Conservation (phyloP, 2,888 invertebrate species). For the Alentia gelatinosa region DNA sequence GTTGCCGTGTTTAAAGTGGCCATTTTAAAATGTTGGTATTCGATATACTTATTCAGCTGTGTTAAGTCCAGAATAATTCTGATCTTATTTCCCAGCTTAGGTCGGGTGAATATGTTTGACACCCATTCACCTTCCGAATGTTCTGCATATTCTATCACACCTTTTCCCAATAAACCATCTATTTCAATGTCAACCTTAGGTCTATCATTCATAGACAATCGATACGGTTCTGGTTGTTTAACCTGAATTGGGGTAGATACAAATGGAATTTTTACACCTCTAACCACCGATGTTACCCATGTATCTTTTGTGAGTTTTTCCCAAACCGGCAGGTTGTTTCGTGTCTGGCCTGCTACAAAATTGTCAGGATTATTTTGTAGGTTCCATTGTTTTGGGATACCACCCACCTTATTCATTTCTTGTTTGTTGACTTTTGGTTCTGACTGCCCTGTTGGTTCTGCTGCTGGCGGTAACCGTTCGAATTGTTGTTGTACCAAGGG, state of each 20-base stretch:
- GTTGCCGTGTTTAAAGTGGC: not conserved
- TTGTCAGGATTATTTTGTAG: not conserved
- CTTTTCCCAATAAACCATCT: not conserved
- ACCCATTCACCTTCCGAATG: not conserved
- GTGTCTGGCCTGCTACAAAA: not conserved
- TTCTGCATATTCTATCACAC: not conserved
- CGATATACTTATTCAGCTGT: not conserved
- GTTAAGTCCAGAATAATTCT: no score
- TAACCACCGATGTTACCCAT: not conserved
- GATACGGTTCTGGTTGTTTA: not conserved
- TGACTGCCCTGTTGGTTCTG: not conserved
- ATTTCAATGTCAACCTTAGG: not conserved
- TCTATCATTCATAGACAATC: not conserved
- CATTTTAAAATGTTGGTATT: constrained; percentile 25
- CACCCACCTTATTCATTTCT: not conserved
- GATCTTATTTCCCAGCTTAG: not conserved
- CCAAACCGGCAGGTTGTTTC: not conserved
- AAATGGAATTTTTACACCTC: not conserved
- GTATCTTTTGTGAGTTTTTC: not conserved
- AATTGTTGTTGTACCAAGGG: not conserved
- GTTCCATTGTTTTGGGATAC: no score
- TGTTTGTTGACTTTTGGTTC: not conserved
- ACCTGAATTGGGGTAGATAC: not conserved
- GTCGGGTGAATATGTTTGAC: not conserved
- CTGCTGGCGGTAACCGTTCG: not conserved